A percentile compares a stretch with the other conserved stretches of the same genome.
Evolutionary conservation across 23 tunicate species (phyloP).

Genomic region (Styela plicata): DNA sequence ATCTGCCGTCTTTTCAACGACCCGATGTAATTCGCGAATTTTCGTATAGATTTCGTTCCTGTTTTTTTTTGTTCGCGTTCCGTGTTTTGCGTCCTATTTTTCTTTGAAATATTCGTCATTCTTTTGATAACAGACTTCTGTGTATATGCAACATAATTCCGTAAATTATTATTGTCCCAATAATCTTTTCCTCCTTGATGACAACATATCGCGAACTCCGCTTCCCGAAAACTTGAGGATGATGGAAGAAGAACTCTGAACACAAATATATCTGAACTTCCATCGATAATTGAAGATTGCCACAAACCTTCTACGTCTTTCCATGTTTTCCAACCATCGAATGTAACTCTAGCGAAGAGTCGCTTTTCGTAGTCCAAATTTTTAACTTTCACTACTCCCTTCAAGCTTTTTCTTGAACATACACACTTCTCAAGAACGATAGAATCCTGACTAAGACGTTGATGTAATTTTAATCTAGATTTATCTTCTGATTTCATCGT

Average conservation of each 20-base stretch:
- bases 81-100: background rate
- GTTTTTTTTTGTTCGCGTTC: background rate
- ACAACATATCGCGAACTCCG: background rate
- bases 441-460: too few species aligned
- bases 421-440: background rate
- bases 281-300: background rate
- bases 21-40: background rate
- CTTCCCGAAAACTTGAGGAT: background rate
- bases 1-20: background rate
- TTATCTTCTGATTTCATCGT: too few species aligned
- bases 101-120: background rate
- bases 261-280: background rate
- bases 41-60: background rate
- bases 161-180: background rate
- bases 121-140: background rate
- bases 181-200: background rate
- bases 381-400: background rate
- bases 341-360: background rate
- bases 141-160: background rate
- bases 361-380: background rate
- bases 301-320: background rate
- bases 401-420: background rate
- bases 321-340: background rate
- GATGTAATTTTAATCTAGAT: too few species aligned
- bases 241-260: background rate